Base-by-base conservation (phyloP, 2,797 vertebrate species). In the Choloepus didactylus region DNA sequence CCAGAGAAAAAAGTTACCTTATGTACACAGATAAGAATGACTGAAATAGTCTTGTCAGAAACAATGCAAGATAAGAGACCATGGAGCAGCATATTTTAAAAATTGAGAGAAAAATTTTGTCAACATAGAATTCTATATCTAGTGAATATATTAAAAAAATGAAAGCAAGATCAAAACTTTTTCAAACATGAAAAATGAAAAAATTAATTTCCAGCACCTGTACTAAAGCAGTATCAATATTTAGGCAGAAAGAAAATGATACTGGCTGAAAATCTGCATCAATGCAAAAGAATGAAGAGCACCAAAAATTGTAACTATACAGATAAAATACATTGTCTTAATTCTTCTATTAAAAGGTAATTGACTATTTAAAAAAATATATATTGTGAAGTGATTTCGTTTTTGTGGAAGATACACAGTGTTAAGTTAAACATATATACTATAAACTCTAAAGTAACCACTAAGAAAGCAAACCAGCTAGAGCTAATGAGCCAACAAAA, bases 211-310 rank as follows among this genome's bases (percentile, higher is more conserved):
- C 0, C 3, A 25, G 25, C n/a, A 49, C 16, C 85, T 46, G 0
- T 10, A 70, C 67, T 92, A 59, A 90, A 80, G 60, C 46, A 56
- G 31, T 75, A 27, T 72, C 19, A 81, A 85, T 12, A 18, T 66
- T 91, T 15, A 93, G 10, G 16, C 46, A 80, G n/a, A 73, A 89
- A 64, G 41, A 72, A 93, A 85, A 80, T 62, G 5, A 85, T n/a
- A 11, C n/a, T 35, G 60, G 12, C n/a, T 66, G 38, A 89, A 94
- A 89, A 90, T 62, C 4, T 85, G 19, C 25, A 69, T 88, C 54
- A 94, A 21, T 3, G 44, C 3, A 49, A 54, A 67, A 9, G 3
- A 91, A 82, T 62, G 9, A 93, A 60, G 5, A 86, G 2, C 9
- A 69, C 2, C 49, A 76, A 86, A 70, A 51, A 9, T 51, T 0